A percentile compares a stretch with the other conserved stretches of the same genome.
These are phyloP conservation scores for Apis laboriosa DNA, from an alignment of 1,140 invertebrate genomes.

Conservation along the genomic window DNA sequence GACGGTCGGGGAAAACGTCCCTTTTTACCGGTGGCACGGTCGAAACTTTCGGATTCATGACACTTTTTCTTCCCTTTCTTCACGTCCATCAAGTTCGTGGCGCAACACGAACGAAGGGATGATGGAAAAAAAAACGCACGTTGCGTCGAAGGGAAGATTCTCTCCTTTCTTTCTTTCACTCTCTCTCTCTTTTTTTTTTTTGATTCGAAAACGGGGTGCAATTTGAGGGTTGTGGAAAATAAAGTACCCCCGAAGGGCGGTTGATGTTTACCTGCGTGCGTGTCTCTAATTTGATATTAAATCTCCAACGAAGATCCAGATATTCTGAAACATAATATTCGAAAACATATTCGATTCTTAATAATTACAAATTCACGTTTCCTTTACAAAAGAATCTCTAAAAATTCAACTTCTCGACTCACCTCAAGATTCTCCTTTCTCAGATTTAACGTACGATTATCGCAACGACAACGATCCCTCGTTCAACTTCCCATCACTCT, in stretches of 20 bases:
- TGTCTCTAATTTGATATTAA: slow-evolving; percentile 4
- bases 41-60: slow-evolving; percentile 68
- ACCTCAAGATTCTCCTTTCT: no score
- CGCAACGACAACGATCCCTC: no score
- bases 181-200: background rate
- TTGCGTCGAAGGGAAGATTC: background rate
- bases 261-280: slow-evolving; percentile 5
- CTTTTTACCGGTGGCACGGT: slow-evolving; percentile 25
- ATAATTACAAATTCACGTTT: background rate
- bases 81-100: slow-evolving; percentile 28
- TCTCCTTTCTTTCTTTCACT: background rate
- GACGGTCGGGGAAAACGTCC: slow-evolving; percentile 12
- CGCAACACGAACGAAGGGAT: slow-evolving; percentile 14
- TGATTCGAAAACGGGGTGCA: background rate
- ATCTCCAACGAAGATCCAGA: background rate
- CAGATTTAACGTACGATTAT: no score
- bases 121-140: slow-evolving; percentile 21
- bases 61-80: slow-evolving; percentile 56
- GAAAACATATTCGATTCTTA: no score
- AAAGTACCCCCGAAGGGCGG: background rate
- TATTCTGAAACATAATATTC: no score
- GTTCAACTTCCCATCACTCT: no score
- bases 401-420: no score
- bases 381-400: no score
- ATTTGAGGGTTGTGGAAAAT: slow-evolving; percentile 13